Percentiles rank a stretch among this genome's conserved stretches.
phyloP scores from a whole-genome alignment of 2,797 vertebrate genomes.

The Myotis planiceps region DNA sequence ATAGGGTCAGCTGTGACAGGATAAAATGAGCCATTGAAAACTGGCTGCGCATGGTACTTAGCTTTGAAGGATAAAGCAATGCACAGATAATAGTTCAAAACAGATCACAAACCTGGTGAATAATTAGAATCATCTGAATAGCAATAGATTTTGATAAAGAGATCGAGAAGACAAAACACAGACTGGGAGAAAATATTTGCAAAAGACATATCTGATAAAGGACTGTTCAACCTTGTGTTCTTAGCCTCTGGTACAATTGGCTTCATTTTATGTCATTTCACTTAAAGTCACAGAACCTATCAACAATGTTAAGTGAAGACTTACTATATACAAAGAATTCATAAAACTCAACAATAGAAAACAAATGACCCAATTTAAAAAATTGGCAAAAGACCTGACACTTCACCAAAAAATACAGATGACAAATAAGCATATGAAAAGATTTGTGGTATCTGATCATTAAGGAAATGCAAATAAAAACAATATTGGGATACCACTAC shows the following conservation, averaged over 20 bases:
- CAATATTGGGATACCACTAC: neutral
- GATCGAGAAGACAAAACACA: neutral
- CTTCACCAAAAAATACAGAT: neutral
- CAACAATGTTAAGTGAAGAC: neutral
- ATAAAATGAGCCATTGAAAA: neutral
- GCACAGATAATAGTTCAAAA: neutral
- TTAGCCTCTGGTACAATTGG: neutral
- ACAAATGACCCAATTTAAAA: neutral
- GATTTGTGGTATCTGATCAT: neutral
- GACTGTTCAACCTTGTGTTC: neutral
- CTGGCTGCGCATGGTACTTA: neutral
- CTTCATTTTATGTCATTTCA: neutral
- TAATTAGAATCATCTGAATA: neutral
- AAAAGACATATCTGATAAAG: neutral
- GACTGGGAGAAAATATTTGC: neutral
- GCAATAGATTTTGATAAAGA: neutral
- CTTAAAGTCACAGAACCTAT: neutral
- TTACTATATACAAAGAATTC: neutral
- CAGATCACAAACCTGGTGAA: neutral
- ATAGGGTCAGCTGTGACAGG: neutral
- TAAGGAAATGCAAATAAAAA: neutral
- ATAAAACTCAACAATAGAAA: neutral
- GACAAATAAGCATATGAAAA: neutral
- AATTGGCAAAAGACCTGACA: neutral
- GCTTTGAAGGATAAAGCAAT: slow-evolving; percentile 16